Evolutionary conservation across 2,797 vertebrate species (phyloP), one percentile per base, ranked within the genome.

Genomic region (Sebastes vulpes): DNA sequence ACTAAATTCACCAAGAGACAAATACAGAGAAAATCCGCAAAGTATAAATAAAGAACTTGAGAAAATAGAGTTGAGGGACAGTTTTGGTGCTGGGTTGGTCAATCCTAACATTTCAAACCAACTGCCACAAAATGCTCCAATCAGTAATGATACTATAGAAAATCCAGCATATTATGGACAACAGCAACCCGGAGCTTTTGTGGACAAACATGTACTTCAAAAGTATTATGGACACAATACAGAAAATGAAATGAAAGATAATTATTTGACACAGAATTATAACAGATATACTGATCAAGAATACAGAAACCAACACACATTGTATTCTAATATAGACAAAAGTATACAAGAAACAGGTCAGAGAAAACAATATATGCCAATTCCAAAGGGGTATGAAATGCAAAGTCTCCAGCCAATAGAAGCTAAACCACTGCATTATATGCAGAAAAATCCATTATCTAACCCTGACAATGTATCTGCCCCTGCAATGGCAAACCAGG

Each of bases 21-120:
- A 82, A 64, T 72, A 77, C 65, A 84, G 74, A 79, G 75, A 87
- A 88, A 90, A 86, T 73, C 79, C 77, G 31, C 84, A 58, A 23
- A 82, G 54, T 69, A 58, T 80, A 73, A 82, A 85, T 69, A 91
- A 82, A 79, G 85, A 89, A 38, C 14, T 66, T 10, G 75, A 85
- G 31, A 90, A 89, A 42, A 79, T 32, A 57, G 83, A 90, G 46
- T 48, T 81, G 21, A 73, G n/a, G 63, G 85, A 91, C 46, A 84
- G 65, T 69, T 83, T 79, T n/a, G 12, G 46, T 81, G n/a, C 50
- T 53, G 58, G 18, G 11, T 61, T 32, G 25, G 61, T 75, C 32
- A 65, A 60, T 56, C 18, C 54, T 35, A 80, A 80, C 31, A 52
- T 65, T 76, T 84, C 74, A 76, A 83, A 88, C 48, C 64, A 82